Percentiles rank a stretch among this genome's conserved stretches.
These are phyloP conservation scores for Alca torda DNA, from an alignment of 2,797 vertebrate species.

Conservation along the genomic window DNA sequence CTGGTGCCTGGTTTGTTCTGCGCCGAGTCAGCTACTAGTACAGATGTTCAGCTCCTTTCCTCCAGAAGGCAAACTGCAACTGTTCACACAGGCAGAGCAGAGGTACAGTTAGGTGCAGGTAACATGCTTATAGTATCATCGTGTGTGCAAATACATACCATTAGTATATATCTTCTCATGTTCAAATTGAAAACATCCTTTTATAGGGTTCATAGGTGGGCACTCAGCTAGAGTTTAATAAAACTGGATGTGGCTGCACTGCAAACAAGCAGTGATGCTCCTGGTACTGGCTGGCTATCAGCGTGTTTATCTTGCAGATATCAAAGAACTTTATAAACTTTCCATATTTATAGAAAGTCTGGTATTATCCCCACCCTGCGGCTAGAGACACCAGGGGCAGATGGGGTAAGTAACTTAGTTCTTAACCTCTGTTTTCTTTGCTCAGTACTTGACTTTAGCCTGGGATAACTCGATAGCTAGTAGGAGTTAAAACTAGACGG, in stretches of 20 bases:
- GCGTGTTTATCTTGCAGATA: background rate
- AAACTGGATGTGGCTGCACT: background rate
- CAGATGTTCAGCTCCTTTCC: background rate
- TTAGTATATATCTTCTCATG: background rate
- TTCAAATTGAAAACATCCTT: background rate
- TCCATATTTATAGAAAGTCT: background rate
- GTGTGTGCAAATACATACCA: background rate
- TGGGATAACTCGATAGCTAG: background rate
- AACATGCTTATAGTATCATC: background rate
- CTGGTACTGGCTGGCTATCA: background rate
- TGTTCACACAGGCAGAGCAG: background rate
- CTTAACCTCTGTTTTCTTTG: background rate
- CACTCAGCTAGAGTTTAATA: background rate
- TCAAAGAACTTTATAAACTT: background rate
- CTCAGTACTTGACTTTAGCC: background rate
- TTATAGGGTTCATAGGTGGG: background rate
- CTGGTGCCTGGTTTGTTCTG: background rate
- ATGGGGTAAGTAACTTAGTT: background rate
- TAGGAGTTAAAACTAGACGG: background rate
- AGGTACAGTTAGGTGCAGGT: background rate
- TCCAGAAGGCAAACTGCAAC: background rate
- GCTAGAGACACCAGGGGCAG: background rate
- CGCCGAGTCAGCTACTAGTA: accelerated
- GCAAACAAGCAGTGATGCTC: background rate
- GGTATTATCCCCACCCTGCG: background rate